phyloP scores from a whole-genome alignment of 2,113 vertebrate genomes.

The Myxocyprinus asiaticus region DNA sequence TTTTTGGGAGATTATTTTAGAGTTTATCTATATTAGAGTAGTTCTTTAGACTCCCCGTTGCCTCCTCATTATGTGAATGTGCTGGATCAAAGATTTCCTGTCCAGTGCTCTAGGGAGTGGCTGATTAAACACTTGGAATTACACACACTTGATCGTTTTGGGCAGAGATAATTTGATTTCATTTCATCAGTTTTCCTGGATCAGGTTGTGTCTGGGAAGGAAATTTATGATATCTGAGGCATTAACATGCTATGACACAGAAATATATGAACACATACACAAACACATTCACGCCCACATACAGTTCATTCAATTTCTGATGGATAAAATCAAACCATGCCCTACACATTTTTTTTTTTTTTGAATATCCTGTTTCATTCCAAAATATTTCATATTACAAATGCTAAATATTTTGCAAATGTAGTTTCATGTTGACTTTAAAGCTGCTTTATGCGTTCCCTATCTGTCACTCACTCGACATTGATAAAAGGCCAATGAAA shows the following conservation, averaged over 20 bases:
- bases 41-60: neutral
- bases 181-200: slow-evolving; percentile 8
- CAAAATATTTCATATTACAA: too few relatives aligned
- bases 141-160: neutral
- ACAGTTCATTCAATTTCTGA: neutral
- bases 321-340: too few relatives aligned
- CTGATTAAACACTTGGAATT: neutral
- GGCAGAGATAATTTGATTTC: slow-evolving; percentile 31
- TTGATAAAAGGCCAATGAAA: too few relatives aligned
- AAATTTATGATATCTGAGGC: slow-evolving; percentile 29
- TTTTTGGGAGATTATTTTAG: neutral
- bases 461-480: too few relatives aligned
- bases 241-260: slow-evolving; percentile 18
- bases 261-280: slow-evolving; percentile 6
- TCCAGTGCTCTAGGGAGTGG: neutral
- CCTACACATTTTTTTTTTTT: too few relatives aligned
- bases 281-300: neutral
- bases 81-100: slow-evolving; percentile 31
- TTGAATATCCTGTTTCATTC: too few relatives aligned
- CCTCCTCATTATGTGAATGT: slow-evolving; percentile 14
- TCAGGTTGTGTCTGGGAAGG: slow-evolving; percentile 25
- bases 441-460: too few relatives aligned
- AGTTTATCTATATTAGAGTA: too few relatives aligned
- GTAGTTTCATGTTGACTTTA: too few relatives aligned
- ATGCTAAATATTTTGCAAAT: too few relatives aligned